phyloP scores from a whole-genome alignment of 2,888 invertebrate genomes.

The Metalampra italica region DNA sequence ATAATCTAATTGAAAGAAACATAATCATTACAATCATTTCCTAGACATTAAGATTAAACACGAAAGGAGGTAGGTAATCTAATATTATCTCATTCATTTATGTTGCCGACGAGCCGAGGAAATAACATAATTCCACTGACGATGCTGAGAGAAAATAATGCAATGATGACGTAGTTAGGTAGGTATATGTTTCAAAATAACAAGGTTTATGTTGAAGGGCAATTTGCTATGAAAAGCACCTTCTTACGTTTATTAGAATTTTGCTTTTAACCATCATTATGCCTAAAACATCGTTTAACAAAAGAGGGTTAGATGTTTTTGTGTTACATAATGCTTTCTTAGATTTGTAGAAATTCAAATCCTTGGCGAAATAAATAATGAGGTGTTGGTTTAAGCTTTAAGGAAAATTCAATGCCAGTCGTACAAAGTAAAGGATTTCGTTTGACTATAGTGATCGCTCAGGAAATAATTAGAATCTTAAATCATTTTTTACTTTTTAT shows the following conservation, averaged over 20 bases:
- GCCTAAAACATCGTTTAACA: no score
- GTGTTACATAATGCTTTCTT: background rate
- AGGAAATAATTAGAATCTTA: no score
- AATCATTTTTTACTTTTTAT: no score
- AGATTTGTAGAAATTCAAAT: background rate
- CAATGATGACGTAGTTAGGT: background rate
- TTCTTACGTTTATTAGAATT: no score
- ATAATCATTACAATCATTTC: background rate
- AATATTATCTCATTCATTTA: background rate
- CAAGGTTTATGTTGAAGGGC: background rate
- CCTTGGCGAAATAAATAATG: background rate
- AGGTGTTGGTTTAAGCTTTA: no score
- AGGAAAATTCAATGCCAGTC: no score
- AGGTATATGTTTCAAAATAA: background rate
- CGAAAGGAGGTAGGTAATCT: background rate
- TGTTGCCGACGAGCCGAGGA: background rate
- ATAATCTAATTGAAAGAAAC: conserved; percentile 11
- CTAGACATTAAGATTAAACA: background rate
- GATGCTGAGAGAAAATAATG: background rate
- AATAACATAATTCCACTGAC: background rate
- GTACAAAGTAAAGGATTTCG: background rate
- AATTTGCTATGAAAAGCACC: background rate
- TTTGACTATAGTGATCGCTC: background rate
- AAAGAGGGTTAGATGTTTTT: background rate
- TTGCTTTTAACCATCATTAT: no score